phyloP scores from a whole-genome alignment of 2,113 vertebrate genomes.

The Corythoichthys haematopterus region DNA sequence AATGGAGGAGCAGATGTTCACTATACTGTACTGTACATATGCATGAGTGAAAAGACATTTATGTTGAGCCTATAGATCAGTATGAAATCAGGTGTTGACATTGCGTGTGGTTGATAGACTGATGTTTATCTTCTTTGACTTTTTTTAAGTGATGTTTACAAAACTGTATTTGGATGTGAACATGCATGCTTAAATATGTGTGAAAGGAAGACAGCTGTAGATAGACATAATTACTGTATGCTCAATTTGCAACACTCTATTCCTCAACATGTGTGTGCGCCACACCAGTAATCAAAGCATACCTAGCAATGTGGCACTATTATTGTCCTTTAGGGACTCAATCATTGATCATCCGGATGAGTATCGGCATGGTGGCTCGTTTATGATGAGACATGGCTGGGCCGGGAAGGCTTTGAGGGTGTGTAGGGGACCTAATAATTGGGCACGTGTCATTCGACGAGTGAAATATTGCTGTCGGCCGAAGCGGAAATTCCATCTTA shows the following conservation, averaged over 20 bases:
- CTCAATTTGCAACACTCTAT: constrained; percentile 2
- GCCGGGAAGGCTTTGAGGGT: constrained; percentile 41
- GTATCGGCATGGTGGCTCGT: constrained; percentile 34
- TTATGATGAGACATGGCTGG: constrained; percentile 47
- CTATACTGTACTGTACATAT: no score
- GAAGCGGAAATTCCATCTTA: constrained; percentile 46
- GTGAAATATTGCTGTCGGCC: constrained; percentile 60
- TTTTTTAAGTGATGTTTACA: no score
- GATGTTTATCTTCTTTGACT: no score
- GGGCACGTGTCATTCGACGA: constrained; percentile 53
- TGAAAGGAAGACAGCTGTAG: not conserved
- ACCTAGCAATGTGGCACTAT: constrained; percentile 41
- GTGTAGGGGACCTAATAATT: constrained; percentile 61
- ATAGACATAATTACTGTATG: not conserved
- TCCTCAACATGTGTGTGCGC: constrained; percentile 28
- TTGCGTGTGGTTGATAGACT: no score
- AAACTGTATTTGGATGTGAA: not conserved
- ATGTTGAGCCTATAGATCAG: no score
- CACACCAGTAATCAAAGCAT: constrained; percentile 30
- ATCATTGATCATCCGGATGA: constrained; percentile 45
- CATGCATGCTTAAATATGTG: no score
- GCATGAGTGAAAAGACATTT: no score
- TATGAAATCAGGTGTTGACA: no score
- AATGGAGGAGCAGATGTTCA: no score
- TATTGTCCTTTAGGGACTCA: constrained; percentile 54